These are phyloP conservation scores for Cistogaster globosa DNA, from an alignment of 2,888 invertebrate genomes.

Conservation along the genomic window DNA sequence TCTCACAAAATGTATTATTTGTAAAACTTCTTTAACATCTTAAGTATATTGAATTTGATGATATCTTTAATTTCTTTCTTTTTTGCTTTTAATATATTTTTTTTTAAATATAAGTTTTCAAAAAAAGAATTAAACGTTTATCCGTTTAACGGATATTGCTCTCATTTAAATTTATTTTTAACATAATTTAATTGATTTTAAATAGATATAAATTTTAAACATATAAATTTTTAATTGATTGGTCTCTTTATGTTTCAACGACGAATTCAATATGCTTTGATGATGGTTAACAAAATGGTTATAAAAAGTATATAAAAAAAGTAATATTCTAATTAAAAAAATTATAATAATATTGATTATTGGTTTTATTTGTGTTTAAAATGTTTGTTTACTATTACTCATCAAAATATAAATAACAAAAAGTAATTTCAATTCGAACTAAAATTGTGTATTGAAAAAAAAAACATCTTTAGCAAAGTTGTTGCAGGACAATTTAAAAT, in stretches of 20 bases:
- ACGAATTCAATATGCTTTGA: slow-evolving; percentile 81
- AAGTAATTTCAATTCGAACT: too few relatives aligned
- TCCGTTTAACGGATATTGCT: slow-evolving; percentile 66
- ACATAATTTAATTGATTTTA: slow-evolving; percentile 51
- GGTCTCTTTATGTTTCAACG: slow-evolving; percentile 58
- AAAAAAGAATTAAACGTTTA: slow-evolving; percentile 16
- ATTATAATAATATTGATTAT: slow-evolving; percentile 20
- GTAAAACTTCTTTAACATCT: slow-evolving; percentile 64
- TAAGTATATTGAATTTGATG: slow-evolving; percentile 79
- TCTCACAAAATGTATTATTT: slow-evolving; percentile 57
- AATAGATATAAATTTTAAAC: slow-evolving; percentile 21
- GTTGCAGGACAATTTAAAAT: too few relatives aligned
- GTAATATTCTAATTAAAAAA: slow-evolving; percentile 47
- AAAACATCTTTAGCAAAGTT: too few relatives aligned
- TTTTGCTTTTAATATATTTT: slow-evolving; percentile 1
- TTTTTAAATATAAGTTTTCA: slow-evolving; percentile 54
- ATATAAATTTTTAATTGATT: slow-evolving; percentile 20
- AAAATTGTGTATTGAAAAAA: too few relatives aligned
- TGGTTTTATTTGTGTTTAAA: slow-evolving; percentile 14
- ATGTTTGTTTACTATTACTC: neutral
- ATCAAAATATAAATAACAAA: too few relatives aligned
- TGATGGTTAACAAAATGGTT: slow-evolving; percentile 74
- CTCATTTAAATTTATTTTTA: slow-evolving; percentile 44
- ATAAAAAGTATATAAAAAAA: slow-evolving; percentile 40
- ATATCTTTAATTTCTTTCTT: neutral